Conservation (phyloP, 2,113 vertebrate species). For the Datnioides undecimradiatus region DNA sequence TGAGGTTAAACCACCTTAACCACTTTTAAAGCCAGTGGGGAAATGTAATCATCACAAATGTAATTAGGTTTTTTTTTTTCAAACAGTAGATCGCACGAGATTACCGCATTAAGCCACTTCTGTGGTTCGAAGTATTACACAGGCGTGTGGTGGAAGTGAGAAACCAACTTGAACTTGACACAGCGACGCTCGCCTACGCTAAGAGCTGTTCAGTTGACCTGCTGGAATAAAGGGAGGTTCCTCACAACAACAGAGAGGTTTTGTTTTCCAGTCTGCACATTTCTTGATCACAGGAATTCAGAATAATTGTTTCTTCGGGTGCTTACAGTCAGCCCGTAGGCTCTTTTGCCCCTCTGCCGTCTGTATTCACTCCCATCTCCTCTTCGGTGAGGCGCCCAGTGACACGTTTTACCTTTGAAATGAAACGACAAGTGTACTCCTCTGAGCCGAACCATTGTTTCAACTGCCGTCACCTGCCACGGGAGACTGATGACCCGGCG, state of each 20-base stretch:
- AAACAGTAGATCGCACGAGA: not conserved
- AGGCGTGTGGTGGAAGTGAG: not conserved
- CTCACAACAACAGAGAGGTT: not conserved
- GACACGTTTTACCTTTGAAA: conserved; percentile 4
- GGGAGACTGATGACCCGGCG: not conserved
- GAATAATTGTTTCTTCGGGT: not conserved
- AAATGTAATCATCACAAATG: conserved; percentile 3
- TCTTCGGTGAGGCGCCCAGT: not conserved
- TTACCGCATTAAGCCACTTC: not conserved
- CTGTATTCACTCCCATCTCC: conserved; percentile 24
- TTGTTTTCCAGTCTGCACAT: not conserved
- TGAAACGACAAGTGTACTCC: not conserved
- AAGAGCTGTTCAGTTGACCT: not conserved
- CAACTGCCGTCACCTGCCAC: conserved; percentile 27
- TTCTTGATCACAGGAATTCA: conserved; percentile 1
- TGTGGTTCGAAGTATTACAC: not conserved
- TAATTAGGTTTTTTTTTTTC: conserved; percentile 38
- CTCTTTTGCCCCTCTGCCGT: conserved; percentile 10
- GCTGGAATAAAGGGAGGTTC: not conserved
- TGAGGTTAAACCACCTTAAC: conserved; percentile 59
- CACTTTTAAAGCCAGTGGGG: conserved; percentile 11
- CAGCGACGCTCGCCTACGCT: too few species aligned
- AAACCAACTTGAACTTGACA: fast-evolving
- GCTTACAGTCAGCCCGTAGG: not conserved
- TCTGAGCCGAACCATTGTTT: not conserved